Evolutionary conservation across 2,888 invertebrate species (phyloP), one percentile per base, ranked within the genome.

Genomic region (Poecilobothrus nobilitatus): DNA sequence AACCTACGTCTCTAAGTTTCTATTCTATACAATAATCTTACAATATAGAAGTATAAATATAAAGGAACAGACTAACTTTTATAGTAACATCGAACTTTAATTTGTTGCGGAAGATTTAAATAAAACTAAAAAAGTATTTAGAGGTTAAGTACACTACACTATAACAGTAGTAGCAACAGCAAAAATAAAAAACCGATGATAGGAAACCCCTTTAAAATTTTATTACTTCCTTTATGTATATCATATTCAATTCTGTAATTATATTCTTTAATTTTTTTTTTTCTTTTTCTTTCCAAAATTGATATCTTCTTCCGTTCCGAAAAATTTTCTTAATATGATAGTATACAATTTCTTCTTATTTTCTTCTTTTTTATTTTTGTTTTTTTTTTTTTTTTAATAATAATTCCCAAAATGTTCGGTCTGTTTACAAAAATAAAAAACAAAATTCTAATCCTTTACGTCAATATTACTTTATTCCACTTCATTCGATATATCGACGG

Each of bases 391-490:
- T 53, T 53, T 27, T 27, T 27, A 27, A 27, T 44, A 44, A 44
- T 53, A 53, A 53, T 53, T 53, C 53, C 18, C 9, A 53, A 53
- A 53, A 53, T 18, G 53, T 53, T 53, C 53, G 53, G 53, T 53
- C 53, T 53, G 53, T 18, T 53, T 53, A 53, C 53, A 18, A 53
- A 53, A 53, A 27, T 27, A 27, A 27, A 27, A 27, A 27, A 27
- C 2, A 27, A 27, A 27, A 27, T 27, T 27, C 27, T 53, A 53
- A 53, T 53, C 53, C 53, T 53, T 53, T 53, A 18, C 18, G 53
- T 53, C 53, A 53, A 53, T 53, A 53, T 53, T 53, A 53, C 53
- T 53, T 53, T 53, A 53, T 53, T 53, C 18, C 53, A n/a, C 15
- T 53, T 53, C 53, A 18, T n/a, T 53, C 53, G n/a, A 53, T 53